A percentile compares a stretch with the other conserved stretches of the same genome.
These are phyloP conservation scores for Petaurus breviceps DNA, from an alignment of 2,113 vertebrate species.

Conservation along the genomic window DNA sequence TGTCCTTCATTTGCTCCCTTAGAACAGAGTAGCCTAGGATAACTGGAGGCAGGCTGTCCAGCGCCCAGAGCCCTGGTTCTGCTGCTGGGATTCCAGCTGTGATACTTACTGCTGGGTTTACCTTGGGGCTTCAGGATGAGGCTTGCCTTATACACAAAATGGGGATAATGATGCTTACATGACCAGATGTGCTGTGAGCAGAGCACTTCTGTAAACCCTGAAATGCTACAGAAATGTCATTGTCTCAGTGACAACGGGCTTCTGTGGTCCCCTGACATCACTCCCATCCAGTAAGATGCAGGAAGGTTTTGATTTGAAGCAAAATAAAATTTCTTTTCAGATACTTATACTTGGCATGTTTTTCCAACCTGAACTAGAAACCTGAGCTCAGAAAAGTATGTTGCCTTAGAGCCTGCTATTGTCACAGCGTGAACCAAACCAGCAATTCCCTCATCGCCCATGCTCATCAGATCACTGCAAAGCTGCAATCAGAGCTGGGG, in stretches of 20 bases:
- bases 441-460: neutral
- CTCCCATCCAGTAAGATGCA: neutral
- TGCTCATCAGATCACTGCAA: constrained; percentile 15
- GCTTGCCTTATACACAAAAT: neutral
- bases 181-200: neutral
- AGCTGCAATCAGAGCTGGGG: neutral
- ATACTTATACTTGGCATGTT: constrained; percentile 30
- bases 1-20: constrained; percentile 22
- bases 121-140: neutral
- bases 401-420: neutral
- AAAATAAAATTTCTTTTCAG: neutral
- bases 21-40: neutral
- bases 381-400: constrained; percentile 11
- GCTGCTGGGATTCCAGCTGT: neutral
- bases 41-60: neutral
- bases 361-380: constrained; percentile 43
- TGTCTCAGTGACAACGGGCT: neutral
- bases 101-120: neutral
- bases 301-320: constrained; percentile 1
- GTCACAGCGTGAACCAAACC: neutral
- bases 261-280: neutral
- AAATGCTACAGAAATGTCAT: neutral
- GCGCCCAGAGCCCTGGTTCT: neutral
- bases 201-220: neutral
- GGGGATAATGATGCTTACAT: neutral